phyloP scores from a whole-genome alignment of 2,888 invertebrate genomes.

The Eupithecia tripunctaria region DNA sequence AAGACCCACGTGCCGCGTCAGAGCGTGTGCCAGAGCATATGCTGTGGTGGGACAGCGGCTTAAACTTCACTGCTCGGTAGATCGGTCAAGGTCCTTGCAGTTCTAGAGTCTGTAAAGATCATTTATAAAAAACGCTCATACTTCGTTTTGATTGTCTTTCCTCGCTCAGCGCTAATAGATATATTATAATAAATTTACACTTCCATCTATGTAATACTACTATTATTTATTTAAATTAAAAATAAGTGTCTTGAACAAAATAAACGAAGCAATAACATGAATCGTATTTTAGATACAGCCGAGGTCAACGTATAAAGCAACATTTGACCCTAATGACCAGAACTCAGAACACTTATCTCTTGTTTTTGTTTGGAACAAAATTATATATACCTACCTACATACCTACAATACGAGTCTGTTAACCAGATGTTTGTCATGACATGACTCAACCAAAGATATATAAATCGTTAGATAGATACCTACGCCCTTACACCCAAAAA shows the following conservation, averaged over 20 bases:
- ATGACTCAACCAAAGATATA: too few species aligned
- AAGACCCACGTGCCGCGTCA: too few species aligned
- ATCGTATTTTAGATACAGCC: background rate
- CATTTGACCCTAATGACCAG: slow-evolving; percentile 6
- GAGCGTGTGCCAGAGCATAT: too few species aligned
- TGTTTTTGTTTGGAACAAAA: background rate
- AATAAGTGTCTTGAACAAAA: background rate
- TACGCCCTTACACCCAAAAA: too few species aligned
- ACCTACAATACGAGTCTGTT: background rate
- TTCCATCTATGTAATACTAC: too few species aligned
- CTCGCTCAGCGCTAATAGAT: too few species aligned
- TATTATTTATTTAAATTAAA: too few species aligned
- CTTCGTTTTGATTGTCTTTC: background rate
- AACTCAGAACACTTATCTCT: background rate
- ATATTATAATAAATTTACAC: too few species aligned
- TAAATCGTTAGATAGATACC: too few species aligned
- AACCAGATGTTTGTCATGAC: too few species aligned
- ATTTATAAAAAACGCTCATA: background rate
- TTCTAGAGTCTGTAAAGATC: background rate
- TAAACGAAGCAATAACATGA: background rate
- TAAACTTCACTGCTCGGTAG: background rate
- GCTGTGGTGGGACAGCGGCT: too few species aligned
- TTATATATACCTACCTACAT: background rate
- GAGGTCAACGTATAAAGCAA: slow-evolving; percentile 1
- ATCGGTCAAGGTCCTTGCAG: background rate